phyloP scores from a whole-genome alignment of 2,113 vertebrate species.

The Prietella phreatophila region DNA sequence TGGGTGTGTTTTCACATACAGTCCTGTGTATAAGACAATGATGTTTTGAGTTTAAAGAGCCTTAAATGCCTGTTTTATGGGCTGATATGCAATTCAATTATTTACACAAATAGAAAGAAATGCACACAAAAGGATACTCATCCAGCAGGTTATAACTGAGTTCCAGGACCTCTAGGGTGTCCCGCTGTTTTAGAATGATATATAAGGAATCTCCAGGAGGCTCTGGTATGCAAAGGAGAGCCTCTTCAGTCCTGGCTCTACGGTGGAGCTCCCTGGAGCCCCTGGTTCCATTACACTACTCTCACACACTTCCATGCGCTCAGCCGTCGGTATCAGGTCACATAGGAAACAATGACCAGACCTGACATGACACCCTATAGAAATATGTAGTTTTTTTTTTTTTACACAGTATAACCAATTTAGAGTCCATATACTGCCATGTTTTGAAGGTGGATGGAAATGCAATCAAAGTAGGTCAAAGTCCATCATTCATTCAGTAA shows the following conservation, averaged over 20 bases:
- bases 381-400: background rate
- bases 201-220: slow-evolving; percentile 73
- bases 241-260: slow-evolving; percentile 55
- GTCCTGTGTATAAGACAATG: background rate
- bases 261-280: slow-evolving; percentile 20
- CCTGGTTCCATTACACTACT: slow-evolving; percentile 56
- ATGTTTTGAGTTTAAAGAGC: background rate
- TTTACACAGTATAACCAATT: background rate
- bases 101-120: background rate
- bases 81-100: background rate
- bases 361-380: background rate
- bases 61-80: background rate
- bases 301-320: slow-evolving; percentile 17
- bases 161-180: slow-evolving; percentile 72
- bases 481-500: background rate
- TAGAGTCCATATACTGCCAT: background rate
- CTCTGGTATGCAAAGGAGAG: slow-evolving; percentile 73
- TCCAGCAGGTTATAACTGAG: slow-evolving; percentile 73
- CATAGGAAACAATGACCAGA: slow-evolving; percentile 26
- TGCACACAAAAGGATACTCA: slow-evolving; percentile 73
- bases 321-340: slow-evolving; percentile 40
- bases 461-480: background rate
- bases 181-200: slow-evolving; percentile 60
- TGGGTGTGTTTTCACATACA: background rate
- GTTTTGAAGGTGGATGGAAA: background rate